These are phyloP conservation scores for Yponomeuta malinellus DNA, from an alignment of 2,888 invertebrate species.

Conservation along the genomic window DNA sequence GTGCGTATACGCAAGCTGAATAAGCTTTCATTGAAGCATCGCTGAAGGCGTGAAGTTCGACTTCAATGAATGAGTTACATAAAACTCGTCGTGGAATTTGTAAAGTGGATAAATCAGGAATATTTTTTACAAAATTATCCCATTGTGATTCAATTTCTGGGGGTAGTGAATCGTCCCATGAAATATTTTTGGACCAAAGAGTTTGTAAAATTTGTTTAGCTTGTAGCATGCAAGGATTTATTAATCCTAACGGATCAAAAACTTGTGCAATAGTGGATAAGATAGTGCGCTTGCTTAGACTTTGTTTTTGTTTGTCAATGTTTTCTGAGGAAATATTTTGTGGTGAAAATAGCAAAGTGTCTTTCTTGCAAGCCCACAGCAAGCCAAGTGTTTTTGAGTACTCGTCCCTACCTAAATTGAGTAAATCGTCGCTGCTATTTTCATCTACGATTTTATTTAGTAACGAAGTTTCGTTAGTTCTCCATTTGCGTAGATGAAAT, in stretches of 20 bases:
- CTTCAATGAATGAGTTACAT: neutral
- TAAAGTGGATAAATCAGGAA: slow-evolving; percentile 1
- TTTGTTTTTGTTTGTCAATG: slow-evolving; percentile 14
- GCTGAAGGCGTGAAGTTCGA: slow-evolving; percentile 12
- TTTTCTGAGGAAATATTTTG: neutral
- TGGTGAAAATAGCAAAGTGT: slow-evolving; percentile 15
- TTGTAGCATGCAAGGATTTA: slow-evolving; percentile 16
- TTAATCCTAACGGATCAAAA: slow-evolving; percentile 19
- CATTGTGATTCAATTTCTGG: neutral
- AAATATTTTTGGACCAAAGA: slow-evolving; percentile 13
- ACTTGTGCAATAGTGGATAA: slow-evolving; percentile 20
- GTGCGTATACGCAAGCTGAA: neutral
- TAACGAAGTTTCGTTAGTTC: slow-evolving; percentile 11
- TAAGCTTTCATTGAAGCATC: slow-evolving; percentile 9
- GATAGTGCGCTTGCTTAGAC: neutral
- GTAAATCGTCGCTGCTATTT: slow-evolving; percentile 9
- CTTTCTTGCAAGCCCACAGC: slow-evolving; percentile 16
- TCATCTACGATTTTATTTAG: slow-evolving; percentile 5
- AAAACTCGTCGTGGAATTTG: slow-evolving; percentile 2
- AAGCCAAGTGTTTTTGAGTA: slow-evolving; percentile 19
- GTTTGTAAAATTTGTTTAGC: slow-evolving; percentile 14
- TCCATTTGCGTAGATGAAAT: slow-evolving; percentile 18
- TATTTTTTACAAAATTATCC: slow-evolving; percentile 3
- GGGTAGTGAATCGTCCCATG: slow-evolving; percentile 11
- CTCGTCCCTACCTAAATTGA: slow-evolving; percentile 15